A percentile compares a stretch with the other conserved stretches of the same genome.
Conservation (phyloP, 2,113 vertebrate genomes). For the Myxocyprinus asiaticus region DNA sequence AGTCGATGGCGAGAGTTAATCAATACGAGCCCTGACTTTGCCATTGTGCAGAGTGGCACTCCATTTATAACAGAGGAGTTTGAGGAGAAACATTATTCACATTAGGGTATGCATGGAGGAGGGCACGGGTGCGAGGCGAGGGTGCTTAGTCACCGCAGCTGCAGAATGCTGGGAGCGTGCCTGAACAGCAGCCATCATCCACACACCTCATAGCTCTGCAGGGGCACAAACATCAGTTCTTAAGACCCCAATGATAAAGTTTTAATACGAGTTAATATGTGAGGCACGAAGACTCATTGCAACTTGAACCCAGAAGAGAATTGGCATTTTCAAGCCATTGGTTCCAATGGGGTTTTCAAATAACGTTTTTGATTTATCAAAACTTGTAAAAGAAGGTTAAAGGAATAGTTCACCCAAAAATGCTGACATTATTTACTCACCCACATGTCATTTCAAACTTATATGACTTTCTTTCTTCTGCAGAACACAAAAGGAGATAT, state of each 20-base stretch:
- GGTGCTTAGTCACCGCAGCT: slow-evolving; percentile 54
- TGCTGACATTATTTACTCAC: no score
- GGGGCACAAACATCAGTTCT: slow-evolving; percentile 33
- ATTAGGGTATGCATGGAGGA: slow-evolving; percentile 74
- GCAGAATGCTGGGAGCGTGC: slow-evolving; percentile 35
- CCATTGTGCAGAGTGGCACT: slow-evolving; percentile 93
- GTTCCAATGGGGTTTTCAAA: no score
- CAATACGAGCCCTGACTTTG: slow-evolving; percentile 90
- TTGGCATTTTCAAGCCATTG: no score
- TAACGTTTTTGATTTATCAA: no score
- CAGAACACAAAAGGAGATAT: no score
- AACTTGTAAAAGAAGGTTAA: no score
- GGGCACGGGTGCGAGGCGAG: slow-evolving; percentile 47
- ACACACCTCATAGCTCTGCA: slow-evolving; percentile 34
- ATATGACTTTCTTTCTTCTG: no score
- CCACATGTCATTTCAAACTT: no score
- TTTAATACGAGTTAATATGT: background rate
- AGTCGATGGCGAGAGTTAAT: slow-evolving; percentile 94
- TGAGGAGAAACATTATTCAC: slow-evolving; percentile 81
- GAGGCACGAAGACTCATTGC: background rate
- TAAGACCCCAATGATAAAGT: slow-evolving; percentile 19
- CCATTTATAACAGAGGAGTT: slow-evolving; percentile 87
- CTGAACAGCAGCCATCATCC: slow-evolving; percentile 49
- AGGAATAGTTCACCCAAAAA: no score
- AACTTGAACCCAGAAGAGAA: background rate